Evolutionary conservation across 2,888 invertebrate species (phyloP).

Genomic region (Cantharis flavilabris): DNA sequence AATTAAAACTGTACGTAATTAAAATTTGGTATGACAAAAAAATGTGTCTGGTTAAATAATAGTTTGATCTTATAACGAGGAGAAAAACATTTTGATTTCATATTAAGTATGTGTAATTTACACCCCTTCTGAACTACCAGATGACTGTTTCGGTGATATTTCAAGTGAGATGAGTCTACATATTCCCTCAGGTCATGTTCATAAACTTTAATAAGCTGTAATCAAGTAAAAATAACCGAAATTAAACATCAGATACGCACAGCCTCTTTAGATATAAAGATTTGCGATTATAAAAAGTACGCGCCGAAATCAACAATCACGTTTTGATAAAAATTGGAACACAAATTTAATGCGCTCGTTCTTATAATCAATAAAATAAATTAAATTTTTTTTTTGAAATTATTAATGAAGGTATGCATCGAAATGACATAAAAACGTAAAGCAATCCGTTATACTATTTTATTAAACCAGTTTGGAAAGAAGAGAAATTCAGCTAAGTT

Average conservation of each 20-base stretch:
- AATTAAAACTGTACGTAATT: background rate
- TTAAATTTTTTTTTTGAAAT: background rate
- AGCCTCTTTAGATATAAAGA: background rate
- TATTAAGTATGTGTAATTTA: background rate
- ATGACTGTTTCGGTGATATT: background rate
- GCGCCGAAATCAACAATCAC: background rate
- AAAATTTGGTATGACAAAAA: background rate
- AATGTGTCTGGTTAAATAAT: background rate
- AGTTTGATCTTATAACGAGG: background rate
- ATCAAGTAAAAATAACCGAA: background rate
- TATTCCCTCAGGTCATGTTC: background rate
- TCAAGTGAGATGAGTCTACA: background rate
- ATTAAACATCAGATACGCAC: background rate
- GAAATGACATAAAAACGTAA: background rate
- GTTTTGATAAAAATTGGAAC: background rate
- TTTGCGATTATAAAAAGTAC: background rate
- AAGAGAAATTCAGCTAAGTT: background rate
- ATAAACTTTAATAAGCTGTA: background rate
- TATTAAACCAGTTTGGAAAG: background rate
- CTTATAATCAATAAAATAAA: background rate
- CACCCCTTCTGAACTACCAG: background rate
- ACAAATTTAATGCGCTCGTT: background rate
- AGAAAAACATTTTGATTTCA: background rate
- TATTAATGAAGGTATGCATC: background rate
- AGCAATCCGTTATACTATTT: background rate